Percentiles rank a stretch among this genome's conserved stretches.
Conservation (phyloP, 1,140 invertebrate species). For the Elymnias hypermnestra region DNA sequence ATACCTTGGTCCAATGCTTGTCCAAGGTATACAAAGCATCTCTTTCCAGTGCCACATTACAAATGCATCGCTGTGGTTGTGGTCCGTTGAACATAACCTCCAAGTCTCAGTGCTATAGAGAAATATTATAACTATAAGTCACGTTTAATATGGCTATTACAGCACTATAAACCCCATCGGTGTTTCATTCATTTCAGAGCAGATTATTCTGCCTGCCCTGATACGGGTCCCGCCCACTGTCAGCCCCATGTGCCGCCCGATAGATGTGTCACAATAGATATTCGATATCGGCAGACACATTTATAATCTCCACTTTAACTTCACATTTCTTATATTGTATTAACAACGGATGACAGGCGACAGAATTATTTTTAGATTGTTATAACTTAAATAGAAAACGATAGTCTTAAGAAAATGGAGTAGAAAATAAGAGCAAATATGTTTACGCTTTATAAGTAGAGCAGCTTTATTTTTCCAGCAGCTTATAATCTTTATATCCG, state of each 20-base stretch:
- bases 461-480: too few relatives aligned
- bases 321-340: slow-evolving; percentile 61
- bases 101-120: too few relatives aligned
- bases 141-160: slow-evolving; percentile 75
- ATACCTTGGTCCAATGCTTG: too few relatives aligned
- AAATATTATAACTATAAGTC: slow-evolving; percentile 75
- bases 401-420: too few relatives aligned
- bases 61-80: too few relatives aligned
- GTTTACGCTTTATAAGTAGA: too few relatives aligned
- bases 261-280: slow-evolving; percentile 68
- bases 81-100: too few relatives aligned
- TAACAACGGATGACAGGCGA: slow-evolving; percentile 42
- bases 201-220: slow-evolving; percentile 63
- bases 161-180: slow-evolving; percentile 70
- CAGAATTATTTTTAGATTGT: slow-evolving; percentile 23
- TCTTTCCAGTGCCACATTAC: too few relatives aligned
- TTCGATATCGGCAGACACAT: slow-evolving; percentile 72
- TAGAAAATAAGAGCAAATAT: too few relatives aligned
- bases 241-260: slow-evolving; percentile 59
- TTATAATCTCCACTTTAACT: slow-evolving; percentile 68
- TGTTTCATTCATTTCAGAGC: slow-evolving; percentile 70
- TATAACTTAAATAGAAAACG: too few relatives aligned
- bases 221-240: slow-evolving; percentile 46
- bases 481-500: too few relatives aligned
- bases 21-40: too few relatives aligned